These are phyloP conservation scores for Goniozus legneri DNA, from an alignment of 1,140 invertebrate genomes.

Conservation along the genomic window DNA sequence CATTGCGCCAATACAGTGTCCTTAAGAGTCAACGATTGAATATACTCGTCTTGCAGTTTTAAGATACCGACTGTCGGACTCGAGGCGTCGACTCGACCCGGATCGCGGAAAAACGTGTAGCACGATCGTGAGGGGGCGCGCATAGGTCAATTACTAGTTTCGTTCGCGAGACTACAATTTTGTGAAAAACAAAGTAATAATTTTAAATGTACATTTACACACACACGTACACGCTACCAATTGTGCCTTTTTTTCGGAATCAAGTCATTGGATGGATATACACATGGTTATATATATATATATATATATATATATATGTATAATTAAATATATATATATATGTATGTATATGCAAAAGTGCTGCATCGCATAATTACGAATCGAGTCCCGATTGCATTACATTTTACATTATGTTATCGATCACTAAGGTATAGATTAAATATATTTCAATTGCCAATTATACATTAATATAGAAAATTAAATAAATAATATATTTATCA, in stretches of 20 bases:
- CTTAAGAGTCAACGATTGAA: too few relatives aligned
- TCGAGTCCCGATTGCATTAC: slow-evolving; percentile 21
- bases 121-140: background rate
- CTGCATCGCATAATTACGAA: slow-evolving; percentile 4
- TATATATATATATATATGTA: background rate
- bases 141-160: slow-evolving; percentile 24
- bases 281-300: slow-evolving; percentile 2
- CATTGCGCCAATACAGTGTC: too few relatives aligned
- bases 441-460: slow-evolving; percentile 38
- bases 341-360: background rate
- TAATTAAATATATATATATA: too few relatives aligned
- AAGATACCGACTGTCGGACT: too few relatives aligned
- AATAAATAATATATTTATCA: slow-evolving; percentile 50
- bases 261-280: too few relatives aligned
- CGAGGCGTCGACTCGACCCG: too few relatives aligned
- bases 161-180: too few relatives aligned
- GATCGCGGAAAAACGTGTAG: too few relatives aligned
- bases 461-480: slow-evolving; percentile 31
- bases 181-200: too few relatives aligned
- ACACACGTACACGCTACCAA: too few relatives aligned
- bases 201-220: too few relatives aligned
- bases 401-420: slow-evolving; percentile 34
- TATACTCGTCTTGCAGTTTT: too few relatives aligned
- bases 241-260: background rate
- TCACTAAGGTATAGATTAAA: slow-evolving; percentile 32